Evolutionary conservation across 2,888 invertebrate genomes (phyloP), one percentile per base, ranked within the genome.

Genomic region (Sussaba pulchella): DNA sequence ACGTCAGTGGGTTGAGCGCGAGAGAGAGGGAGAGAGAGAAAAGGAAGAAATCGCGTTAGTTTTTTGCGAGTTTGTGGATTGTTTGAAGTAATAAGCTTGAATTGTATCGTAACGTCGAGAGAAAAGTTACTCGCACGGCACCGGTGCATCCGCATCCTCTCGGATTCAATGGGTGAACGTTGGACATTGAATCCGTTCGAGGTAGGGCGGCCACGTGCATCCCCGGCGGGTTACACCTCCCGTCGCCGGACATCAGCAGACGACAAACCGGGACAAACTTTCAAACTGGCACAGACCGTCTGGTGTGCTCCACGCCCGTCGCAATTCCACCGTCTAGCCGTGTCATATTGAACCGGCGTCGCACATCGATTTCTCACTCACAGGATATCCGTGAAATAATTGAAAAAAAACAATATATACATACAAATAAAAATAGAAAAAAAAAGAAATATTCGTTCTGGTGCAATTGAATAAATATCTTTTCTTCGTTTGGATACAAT

Each of bases 221-320:
- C 67, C 72, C 67, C 39, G 24, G 39, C 43, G 31, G 41, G 66
- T 69, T 67, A 69, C 66, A 50, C 63, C 57, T 73, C 66, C 24
- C 61, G 72, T 74, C 69, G 78, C 71, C 82, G 52, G 41, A 86
- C 86, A 6, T 31, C 31, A 31, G 6, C 31, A 2, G 87, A 87
- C 88, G 85, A 86, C 87, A 87, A 91, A 90, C 89, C 90, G 88
- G 91, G 90, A 88, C 90, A 91, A 91, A 91, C 90, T 91, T 89
- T 90, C 87, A 84, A 91, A 91, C 90, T 91, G 86, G 91, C 89
- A 90, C 91, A 90, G 88, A 86, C 89, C 87, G 91, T 91, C 91
- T 91, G 89, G 89, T 85, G 85, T 80, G 61, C 19, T 10, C 54
- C 26, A 17, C 36, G 19, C 45, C 64, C 39, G 63, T 74, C 47